These are phyloP conservation scores for Girardinus metallicus DNA, from an alignment of 2,797 vertebrate genomes.

Conservation along the genomic window DNA sequence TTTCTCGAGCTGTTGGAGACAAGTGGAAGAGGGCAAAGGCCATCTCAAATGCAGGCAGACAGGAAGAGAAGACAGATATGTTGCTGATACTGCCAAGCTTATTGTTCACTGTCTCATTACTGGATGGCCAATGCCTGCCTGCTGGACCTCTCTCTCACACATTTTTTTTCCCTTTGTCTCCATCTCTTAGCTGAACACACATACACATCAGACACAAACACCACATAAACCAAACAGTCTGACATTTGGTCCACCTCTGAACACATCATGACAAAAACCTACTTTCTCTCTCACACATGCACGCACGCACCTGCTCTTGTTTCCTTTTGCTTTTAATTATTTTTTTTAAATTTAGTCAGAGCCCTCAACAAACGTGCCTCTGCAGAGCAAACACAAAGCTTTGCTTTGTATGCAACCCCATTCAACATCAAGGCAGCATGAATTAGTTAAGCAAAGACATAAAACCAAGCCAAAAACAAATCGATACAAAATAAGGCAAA, in stretches of 20 bases:
- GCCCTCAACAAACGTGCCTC: slow-evolving; percentile 27
- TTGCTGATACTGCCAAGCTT: slow-evolving; percentile 59
- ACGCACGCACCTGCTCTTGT: slow-evolving; percentile 42
- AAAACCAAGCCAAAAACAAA: not conserved
- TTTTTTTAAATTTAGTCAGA: slow-evolving; percentile 45
- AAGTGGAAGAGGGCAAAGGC: slow-evolving; percentile 50
- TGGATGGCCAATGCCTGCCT: slow-evolving; percentile 36
- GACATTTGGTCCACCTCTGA: slow-evolving; percentile 6
- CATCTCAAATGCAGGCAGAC: slow-evolving; percentile 40
- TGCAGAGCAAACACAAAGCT: slow-evolving; percentile 37
- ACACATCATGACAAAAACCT: slow-evolving; percentile 12
- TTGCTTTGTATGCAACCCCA: slow-evolving; percentile 26
- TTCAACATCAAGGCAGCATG: slow-evolving; percentile 17
- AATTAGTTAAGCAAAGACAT: not conserved
- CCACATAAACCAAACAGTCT: slow-evolving; percentile 24
- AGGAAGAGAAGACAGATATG: slow-evolving; percentile 57
- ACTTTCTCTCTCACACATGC: not conserved
- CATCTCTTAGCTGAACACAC: not conserved
- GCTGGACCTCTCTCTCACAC: slow-evolving; percentile 16
- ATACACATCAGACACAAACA: slow-evolving; percentile 6
- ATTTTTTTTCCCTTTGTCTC: not conserved
- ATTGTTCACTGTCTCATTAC: slow-evolving; percentile 69
- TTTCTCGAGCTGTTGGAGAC: slow-evolving; percentile 32
- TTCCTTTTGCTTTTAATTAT: slow-evolving; percentile 44
- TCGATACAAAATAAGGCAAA: not conserved